phyloP scores from a whole-genome alignment of 1,140 invertebrate species.

The Drosophila teissieri region DNA sequence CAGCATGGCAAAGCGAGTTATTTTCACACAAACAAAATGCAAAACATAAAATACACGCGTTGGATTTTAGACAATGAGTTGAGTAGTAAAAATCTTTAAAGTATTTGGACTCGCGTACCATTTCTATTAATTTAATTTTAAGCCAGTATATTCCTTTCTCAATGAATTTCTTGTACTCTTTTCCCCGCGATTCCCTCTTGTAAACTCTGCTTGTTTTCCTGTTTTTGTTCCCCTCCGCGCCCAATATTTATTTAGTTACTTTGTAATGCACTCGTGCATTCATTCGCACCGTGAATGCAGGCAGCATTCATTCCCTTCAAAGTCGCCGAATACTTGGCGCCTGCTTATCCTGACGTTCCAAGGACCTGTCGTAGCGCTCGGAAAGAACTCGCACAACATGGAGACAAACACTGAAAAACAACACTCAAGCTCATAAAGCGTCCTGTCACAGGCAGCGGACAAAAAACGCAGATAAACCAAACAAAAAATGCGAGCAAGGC shows the following conservation, averaged over 20 bases:
- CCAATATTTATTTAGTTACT: conserved; percentile 31
- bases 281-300: conserved; percentile 18
- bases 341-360: conserved; percentile 44
- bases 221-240: not conserved
- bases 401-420: conserved; percentile 37
- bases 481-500: conserved; percentile 16
- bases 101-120: no score
- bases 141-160: no score
- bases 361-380: conserved; percentile 45
- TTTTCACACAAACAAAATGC: no score
- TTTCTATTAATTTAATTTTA: no score
- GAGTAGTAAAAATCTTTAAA: no score
- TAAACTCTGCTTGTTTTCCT: not conserved
- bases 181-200: not conserved
- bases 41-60: no score
- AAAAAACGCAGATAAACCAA: conserved; percentile 20
- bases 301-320: conserved; percentile 30
- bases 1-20: not conserved
- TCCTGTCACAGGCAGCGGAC: conserved; percentile 34
- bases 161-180: not conserved
- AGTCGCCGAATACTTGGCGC: conserved; percentile 38
- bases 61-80: no score
- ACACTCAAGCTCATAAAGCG: conserved; percentile 49
- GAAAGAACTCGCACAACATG: conserved; percentile 11
- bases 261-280: conserved; percentile 30